phyloP scores from a whole-genome alignment of 1,140 invertebrate genomes.

The Cyclina sinensis region DNA sequence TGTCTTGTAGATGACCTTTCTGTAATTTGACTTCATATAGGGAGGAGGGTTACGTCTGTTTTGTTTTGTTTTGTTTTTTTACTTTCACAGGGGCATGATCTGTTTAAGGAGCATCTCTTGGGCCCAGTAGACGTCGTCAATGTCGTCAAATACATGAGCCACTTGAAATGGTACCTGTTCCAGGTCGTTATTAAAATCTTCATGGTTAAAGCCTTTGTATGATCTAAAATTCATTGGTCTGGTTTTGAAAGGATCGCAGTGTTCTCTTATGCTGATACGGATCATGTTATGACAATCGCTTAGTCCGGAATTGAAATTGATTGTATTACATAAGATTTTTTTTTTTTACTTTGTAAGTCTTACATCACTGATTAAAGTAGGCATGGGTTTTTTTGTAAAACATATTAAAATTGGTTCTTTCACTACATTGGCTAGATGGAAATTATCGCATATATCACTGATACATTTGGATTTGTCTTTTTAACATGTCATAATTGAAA shows the following conservation, averaged over 20 bases:
- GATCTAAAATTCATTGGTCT: background rate
- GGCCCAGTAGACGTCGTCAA: background rate
- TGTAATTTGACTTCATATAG: background rate
- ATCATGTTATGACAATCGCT: constrained; percentile 43
- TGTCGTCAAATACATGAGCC: constrained; percentile 4
- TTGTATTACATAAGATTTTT: constrained; percentile 14
- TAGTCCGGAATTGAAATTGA: background rate
- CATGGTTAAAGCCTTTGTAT: background rate
- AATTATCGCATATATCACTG: constrained; percentile 8
- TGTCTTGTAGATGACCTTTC: background rate
- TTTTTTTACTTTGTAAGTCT: constrained; percentile 40
- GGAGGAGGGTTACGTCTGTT: too few species aligned
- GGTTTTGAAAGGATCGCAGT: too few species aligned
- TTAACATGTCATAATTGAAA: too few species aligned
- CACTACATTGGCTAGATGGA: constrained; percentile 26
- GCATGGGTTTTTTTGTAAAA: constrained; percentile 30
- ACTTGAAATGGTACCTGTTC: background rate
- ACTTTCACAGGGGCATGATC: background rate
- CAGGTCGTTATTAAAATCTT: constrained; percentile 9
- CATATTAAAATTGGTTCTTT: constrained; percentile 42
- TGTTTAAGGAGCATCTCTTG: background rate
- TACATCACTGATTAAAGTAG: constrained; percentile 38
- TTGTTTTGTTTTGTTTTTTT: background rate
- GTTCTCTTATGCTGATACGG: background rate
- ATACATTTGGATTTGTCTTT: constrained; percentile 26